phyloP scores from a whole-genome alignment of 2,888 invertebrate species.

The Clepsis dumicolana region DNA sequence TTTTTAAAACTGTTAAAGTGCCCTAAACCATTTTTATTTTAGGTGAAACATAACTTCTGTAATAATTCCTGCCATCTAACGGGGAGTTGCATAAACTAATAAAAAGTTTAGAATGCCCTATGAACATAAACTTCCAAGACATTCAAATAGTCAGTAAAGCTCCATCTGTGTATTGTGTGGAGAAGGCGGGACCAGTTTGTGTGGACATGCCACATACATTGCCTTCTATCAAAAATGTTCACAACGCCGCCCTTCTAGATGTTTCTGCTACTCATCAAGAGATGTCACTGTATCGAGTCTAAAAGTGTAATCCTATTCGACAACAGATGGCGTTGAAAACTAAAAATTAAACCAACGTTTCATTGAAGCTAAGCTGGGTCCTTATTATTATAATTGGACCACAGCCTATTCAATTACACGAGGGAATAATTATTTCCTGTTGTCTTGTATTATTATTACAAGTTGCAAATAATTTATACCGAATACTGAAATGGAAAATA shows the following conservation, averaged over 20 bases:
- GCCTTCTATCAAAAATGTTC: background rate
- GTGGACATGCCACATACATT: no score
- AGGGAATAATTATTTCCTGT: slow-evolving; percentile 18
- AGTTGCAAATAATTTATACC: slow-evolving; percentile 14
- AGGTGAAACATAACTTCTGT: background rate
- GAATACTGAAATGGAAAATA: background rate
- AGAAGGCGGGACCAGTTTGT: background rate
- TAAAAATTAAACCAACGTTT: background rate
- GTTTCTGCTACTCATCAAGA: slow-evolving; percentile 9
- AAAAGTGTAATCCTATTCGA: slow-evolving; percentile 1
- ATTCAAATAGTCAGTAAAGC: background rate
- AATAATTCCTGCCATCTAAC: background rate
- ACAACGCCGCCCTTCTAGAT: background rate
- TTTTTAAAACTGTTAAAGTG: no score
- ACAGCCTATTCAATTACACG: slow-evolving; percentile 12
- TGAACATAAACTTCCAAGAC: background rate
- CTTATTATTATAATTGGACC: slow-evolving; percentile 32
- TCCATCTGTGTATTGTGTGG: background rate
- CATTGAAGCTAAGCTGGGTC: slow-evolving; percentile 3
- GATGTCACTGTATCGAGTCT: slow-evolving; percentile 7
- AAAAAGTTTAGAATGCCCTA: background rate
- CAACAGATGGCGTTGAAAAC: slow-evolving; percentile 16
- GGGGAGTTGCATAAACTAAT: background rate
- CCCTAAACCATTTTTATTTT: no score
- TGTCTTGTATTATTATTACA: slow-evolving; percentile 11